phyloP scores from a whole-genome alignment of 2,113 vertebrate species.

The Cacatua alba region DNA sequence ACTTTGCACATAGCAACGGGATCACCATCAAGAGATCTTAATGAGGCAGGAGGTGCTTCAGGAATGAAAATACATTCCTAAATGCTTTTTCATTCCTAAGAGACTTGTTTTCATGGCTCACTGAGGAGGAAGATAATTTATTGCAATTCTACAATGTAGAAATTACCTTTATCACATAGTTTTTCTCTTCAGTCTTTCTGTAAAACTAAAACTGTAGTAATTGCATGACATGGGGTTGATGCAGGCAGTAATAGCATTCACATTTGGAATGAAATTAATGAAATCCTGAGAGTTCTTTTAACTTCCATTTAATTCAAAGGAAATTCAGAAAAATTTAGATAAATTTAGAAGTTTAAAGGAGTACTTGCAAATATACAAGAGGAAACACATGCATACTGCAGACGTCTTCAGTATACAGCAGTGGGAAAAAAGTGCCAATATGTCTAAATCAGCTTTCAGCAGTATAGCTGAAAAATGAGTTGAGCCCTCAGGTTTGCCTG shows the following conservation, averaged over 20 bases:
- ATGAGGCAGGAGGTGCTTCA: neutral
- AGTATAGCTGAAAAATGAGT: neutral
- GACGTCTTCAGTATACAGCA: neutral
- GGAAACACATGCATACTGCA: neutral
- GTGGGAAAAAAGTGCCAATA: neutral
- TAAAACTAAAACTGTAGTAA: neutral
- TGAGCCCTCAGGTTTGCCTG: conserved; percentile 12
- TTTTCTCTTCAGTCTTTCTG: neutral
- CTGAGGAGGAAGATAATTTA: neutral
- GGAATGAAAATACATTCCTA: neutral
- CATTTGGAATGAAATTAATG: neutral
- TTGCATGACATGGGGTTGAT: neutral
- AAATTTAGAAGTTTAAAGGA: neutral
- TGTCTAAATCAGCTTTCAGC: neutral
- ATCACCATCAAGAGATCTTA: neutral
- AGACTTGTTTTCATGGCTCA: neutral
- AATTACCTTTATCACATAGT: neutral
- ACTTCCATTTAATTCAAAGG: neutral
- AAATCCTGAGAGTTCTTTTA: neutral
- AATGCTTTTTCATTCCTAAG: neutral
- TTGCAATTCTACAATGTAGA: neutral
- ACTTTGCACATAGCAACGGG: neutral
- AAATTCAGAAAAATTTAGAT: neutral
- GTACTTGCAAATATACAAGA: neutral
- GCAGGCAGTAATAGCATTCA: neutral